Evolutionary conservation across 2,113 vertebrate genomes (phyloP).

Genomic region (Trematomus loennbergii): DNA sequence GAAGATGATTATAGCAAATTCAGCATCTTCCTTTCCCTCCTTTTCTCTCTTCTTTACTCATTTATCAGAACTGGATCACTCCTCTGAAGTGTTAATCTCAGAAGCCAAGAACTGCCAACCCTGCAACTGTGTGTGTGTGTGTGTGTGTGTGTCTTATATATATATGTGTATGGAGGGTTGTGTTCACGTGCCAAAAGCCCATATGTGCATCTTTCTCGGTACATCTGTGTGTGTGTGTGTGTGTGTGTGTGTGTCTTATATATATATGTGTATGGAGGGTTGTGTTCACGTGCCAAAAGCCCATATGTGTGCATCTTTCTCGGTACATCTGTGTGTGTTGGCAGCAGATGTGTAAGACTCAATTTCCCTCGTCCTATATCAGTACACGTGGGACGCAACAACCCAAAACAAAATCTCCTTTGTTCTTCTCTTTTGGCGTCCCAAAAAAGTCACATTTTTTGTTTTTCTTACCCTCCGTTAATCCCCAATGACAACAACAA

Average conservation of each 20-base stretch:
- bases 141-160: conserved; percentile 25
- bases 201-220: conserved; percentile 28
- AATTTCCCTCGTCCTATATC: conserved; percentile 11
- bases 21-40: not conserved
- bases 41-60: conserved; percentile 24
- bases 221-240: conserved; percentile 26
- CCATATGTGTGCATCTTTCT: conserved; percentile 32
- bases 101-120: not conserved
- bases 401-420: conserved; percentile 20
- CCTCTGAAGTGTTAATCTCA: conserved; percentile 31
- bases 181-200: conserved; percentile 27
- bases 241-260: not conserved
- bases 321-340: conserved; percentile 37
- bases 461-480: conserved; percentile 10
- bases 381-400: not conserved
- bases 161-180: not conserved
- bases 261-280: not conserved
- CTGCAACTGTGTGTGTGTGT: conserved; percentile 11
- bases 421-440: conserved; percentile 35
- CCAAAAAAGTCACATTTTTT: conserved; percentile 43
- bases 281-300: conserved; percentile 22
- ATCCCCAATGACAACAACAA: conserved; percentile 61
- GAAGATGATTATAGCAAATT: not conserved
- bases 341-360: conserved; percentile 57
- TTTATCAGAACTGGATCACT: conserved; percentile 29